Conservation (phyloP, 2,888 invertebrate genomes). For the Pachymerium ferrugineum region DNA sequence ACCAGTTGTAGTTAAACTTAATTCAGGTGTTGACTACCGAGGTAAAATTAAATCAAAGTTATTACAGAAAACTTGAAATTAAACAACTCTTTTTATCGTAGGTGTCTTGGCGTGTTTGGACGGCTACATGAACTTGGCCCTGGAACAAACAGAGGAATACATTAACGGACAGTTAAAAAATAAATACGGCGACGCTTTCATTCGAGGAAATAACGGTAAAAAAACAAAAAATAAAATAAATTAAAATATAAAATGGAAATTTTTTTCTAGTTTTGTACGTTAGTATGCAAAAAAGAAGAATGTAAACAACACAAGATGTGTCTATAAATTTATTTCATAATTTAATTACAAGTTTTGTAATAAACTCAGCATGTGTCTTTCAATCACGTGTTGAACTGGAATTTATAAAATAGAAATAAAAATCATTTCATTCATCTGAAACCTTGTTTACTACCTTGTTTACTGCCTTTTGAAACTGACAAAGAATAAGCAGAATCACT, state of each 20-base stretch:
- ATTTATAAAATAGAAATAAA: constrained; percentile 45
- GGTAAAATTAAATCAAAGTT: neutral
- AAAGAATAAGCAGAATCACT: constrained; percentile 78
- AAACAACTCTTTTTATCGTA: constrained; percentile 45
- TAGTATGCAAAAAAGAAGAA: constrained; percentile 82
- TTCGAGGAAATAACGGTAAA: constrained; percentile 94
- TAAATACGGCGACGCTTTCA: constrained; percentile 99
- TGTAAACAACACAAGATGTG: constrained; percentile 33
- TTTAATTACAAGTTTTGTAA: constrained; percentile 18
- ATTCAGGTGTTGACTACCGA: no score
- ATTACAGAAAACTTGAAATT: neutral
- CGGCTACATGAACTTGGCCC: constrained; percentile 99
- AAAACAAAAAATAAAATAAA: neutral
- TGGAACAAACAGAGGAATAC: constrained; percentile 99
- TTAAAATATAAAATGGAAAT: neutral
- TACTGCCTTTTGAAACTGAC: constrained; percentile 61
- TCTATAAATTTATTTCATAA: neutral
- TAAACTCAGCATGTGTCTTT: constrained; percentile 54
- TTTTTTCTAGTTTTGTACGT: constrained; percentile 52
- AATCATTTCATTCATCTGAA: no score
- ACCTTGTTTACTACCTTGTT: no score
- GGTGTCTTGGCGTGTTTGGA: constrained; percentile 96
- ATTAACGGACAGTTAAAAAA: constrained; percentile 97
- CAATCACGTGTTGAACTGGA: constrained; percentile 68
- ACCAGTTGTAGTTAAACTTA: neutral